A percentile compares a stretch with the other conserved stretches of the same genome.
Evolutionary conservation across 2,113 vertebrate species (phyloP).

Genomic region (Lepidiolamprologus cunningtoni): DNA sequence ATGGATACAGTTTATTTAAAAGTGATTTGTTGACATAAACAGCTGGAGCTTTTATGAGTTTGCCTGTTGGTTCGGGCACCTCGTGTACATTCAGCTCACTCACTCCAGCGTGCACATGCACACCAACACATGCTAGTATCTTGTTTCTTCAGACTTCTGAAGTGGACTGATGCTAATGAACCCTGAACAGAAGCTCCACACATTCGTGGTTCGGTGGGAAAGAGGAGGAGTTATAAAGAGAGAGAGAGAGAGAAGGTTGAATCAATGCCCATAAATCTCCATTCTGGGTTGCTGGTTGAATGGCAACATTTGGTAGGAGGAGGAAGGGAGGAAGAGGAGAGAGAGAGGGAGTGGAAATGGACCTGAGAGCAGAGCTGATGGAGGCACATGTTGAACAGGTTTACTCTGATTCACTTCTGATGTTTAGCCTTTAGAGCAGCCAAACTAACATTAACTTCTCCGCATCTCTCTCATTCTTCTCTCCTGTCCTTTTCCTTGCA

Average conservation of each 20-base stretch:
- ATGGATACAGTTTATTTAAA: not conserved
- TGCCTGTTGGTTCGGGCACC: not conserved
- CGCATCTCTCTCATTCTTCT: not conserved
- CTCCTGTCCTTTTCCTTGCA: not conserved
- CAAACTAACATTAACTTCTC: not conserved
- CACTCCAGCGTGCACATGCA: not conserved
- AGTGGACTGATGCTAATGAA: conserved; percentile 59
- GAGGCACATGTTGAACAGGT: conserved; percentile 58
- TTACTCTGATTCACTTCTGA: conserved; percentile 38
- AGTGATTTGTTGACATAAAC: not conserved
- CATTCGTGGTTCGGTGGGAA: conserved; percentile 47
- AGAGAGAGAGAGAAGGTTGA: not conserved
- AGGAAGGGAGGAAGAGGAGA: not conserved
- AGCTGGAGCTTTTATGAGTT: not conserved
- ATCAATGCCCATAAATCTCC: conserved; percentile 4
- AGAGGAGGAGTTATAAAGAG: conserved; percentile 23
- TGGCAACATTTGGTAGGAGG: not conserved
- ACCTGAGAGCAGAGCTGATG: not conserved
- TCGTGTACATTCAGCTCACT: not conserved
- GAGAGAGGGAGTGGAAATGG: not conserved
- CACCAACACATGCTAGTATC: conserved; percentile 8
- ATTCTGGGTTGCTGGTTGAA: conserved; percentile 25
- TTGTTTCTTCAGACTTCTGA: conserved; percentile 41
- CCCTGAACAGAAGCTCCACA: conserved; percentile 57
- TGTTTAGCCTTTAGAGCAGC: conserved; percentile 13